Evolutionary conservation across 2,888 invertebrate genomes (phyloP).

Genomic region (Epiperipatus broadwayi): DNA sequence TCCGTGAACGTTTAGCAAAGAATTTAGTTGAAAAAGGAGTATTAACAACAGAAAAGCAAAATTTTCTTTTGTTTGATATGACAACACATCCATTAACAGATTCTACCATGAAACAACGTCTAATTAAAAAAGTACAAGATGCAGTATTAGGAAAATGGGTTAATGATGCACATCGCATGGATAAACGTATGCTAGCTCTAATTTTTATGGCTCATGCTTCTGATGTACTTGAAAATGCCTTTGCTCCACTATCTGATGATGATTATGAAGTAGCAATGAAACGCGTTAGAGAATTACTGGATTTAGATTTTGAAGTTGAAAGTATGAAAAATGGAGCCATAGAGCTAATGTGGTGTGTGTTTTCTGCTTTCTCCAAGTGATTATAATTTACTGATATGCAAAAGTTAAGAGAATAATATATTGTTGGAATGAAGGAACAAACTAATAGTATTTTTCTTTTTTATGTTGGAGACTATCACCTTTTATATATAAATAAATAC

Average conservation of each 20-base stretch:
- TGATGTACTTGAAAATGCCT: constrained; percentile 97
- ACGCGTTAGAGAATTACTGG: constrained; percentile 80
- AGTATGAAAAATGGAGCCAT: constrained; percentile 67
- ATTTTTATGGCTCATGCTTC: constrained; percentile 91
- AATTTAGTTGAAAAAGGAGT: constrained; percentile 98
- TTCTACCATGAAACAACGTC: constrained; percentile 75
- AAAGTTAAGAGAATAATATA: too few relatives aligned
- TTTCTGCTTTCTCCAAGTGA: constrained; percentile 93
- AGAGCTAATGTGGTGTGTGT: constrained; percentile 98
- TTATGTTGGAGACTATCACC: too few relatives aligned
- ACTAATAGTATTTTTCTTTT: too few relatives aligned
- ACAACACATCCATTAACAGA: constrained; percentile 97
- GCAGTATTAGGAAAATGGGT: constrained; percentile 83
- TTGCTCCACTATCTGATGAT: constrained; percentile 77
- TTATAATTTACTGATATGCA: constrained; percentile 5
- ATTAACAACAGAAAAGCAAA: constrained; percentile 95
- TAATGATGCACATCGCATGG: constrained; percentile 92
- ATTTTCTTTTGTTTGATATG: constrained; percentile 98
- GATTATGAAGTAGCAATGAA: constrained; percentile 97
- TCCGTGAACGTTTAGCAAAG: constrained; percentile 92
- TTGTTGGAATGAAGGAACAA: too few relatives aligned
- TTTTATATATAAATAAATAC: too few relatives aligned
- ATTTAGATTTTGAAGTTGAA: constrained; percentile 90
- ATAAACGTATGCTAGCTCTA: constrained; percentile 75
- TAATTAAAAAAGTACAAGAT: constrained; percentile 97